Base-by-base conservation (phyloP, 2,888 invertebrate species). In the Chalcis sispes region DNA sequence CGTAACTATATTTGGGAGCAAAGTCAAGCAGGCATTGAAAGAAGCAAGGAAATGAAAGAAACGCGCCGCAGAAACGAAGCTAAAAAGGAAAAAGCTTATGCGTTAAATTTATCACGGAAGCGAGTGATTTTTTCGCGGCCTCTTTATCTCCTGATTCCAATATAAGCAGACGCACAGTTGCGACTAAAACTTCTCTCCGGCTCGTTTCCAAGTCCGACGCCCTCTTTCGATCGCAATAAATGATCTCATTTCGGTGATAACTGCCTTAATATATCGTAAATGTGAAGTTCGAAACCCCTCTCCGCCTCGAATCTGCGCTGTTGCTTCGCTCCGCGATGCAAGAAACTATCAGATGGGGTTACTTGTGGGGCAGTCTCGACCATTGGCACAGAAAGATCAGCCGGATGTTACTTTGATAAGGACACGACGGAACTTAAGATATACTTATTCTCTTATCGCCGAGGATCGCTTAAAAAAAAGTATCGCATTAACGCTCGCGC, bases 221-320 rank as follows among this genome's bases (percentile, higher is more conserved):
- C 80, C 82, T 80, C 82, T 83, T 82, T 83, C 82, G 82, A 82
- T 83, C 82, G 82, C 85, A 85, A 86, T 85, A 85, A 86, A 86
- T 84, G 84, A 86, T 85, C 85, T 85, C 85, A 85, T 86, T 84
- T 73, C 77, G 73, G 81, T 84, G 86, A 86, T 87, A 85, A 86
- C 85, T 84, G 81, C 80, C 82, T 82, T 85, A 85, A 85, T 86
- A 82, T 85, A 87, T 87, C 82, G 82, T 81, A 72, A 67, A 72
- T 62, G 66, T 61, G 76, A 62, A 77, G 77, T 48, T 72, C 54
- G 64, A 25, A 67, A 64, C 72, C 46, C 59, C 66, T 66, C 64
- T 64, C 54, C 65, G 58, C 42, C 54, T 56, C 54, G n/a, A 46
- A 8, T 40, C 64, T 70, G 64, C 61, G 36, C 25, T 36, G 18